phyloP scores from a whole-genome alignment of 2,888 invertebrate species.

The Synanthedon myopaeformis region DNA sequence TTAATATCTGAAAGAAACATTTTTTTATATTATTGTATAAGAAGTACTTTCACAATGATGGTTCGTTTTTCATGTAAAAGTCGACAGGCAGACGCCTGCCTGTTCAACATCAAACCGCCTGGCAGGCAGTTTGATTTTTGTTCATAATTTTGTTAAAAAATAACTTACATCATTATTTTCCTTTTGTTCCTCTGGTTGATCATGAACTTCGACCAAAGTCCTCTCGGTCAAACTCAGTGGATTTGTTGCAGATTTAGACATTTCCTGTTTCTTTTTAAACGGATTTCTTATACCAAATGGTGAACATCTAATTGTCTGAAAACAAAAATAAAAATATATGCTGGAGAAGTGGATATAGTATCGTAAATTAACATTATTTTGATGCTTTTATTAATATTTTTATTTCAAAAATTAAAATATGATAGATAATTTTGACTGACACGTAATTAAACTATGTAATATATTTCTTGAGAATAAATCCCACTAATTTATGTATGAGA shows the following conservation, averaged over 20 bases:
- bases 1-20: constrained; percentile 31
- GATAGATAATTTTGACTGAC: no score
- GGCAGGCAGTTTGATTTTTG: neutral
- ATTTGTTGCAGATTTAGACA: constrained; percentile 32
- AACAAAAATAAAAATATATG: neutral
- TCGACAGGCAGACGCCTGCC: neutral
- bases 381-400: no score
- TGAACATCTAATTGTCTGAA: constrained; percentile 53
- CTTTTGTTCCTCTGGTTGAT: constrained; percentile 16
- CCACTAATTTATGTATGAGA: no score
- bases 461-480: no score
- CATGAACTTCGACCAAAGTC: constrained; percentile 42
- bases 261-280: constrained; percentile 58
- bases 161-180: constrained; percentile 47
- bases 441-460: no score
- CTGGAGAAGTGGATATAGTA: neutral
- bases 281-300: constrained; percentile 56
- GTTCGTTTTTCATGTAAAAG: neutral
- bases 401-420: no score
- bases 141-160: neutral
- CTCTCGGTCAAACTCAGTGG: constrained; percentile 55
- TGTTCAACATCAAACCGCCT: no score
- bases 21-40: neutral
- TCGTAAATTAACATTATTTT: no score
- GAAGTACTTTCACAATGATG: neutral